Evolutionary conservation across 2,113 vertebrate species (phyloP), one percentile per base, ranked within the genome.

Genomic region (Zootoca vivipara): DNA sequence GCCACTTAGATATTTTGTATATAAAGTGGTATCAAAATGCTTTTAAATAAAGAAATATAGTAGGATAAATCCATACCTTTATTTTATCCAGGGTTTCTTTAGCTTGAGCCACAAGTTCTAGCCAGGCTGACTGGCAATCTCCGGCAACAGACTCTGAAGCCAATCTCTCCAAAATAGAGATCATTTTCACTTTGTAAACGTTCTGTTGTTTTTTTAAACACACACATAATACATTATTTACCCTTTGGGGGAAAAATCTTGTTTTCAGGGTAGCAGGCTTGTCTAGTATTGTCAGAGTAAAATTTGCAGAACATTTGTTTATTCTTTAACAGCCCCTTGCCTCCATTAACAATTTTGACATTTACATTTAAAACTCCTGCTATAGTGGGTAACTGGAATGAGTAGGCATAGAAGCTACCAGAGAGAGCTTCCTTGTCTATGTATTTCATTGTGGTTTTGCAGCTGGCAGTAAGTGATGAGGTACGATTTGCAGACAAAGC

Each of bases 161-260:
- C 58, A 99, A 89, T 94, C 98, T 97, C 94, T 99, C 98, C 95
- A 99, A 93, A 89, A 99, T 96, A 88, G 97, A 97, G 85, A 98
- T 98, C 42, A 98, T 96, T 96, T 98, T 99, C 67, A 99, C 98
- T 95, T 99, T 99, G 90, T 99, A 98, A 22, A 99, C 99, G 78
- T 99, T 98, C 99, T 99, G 90, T 72, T 86, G 15, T 85, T 84
- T 70, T 70, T 73, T 7, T 67, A 90, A 90, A 90, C 42, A 90
- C 87, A 85, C 84, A 88, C 1, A 52, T 8, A 88, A 62, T 3
- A 12, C 6, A 16, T 84, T 24, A 56, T 26, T 30, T 77, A 10
- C 40, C 28, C 2, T 35, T 83, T 86, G 40, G 84, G 78, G 35
- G 24, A 38, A 5, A 33, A 78, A 5, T 38, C 9, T 83, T 30